Evolutionary conservation across 1,140 invertebrate species (phyloP), one percentile per base, ranked within the genome.

Genomic region (Orchestia grillus): DNA sequence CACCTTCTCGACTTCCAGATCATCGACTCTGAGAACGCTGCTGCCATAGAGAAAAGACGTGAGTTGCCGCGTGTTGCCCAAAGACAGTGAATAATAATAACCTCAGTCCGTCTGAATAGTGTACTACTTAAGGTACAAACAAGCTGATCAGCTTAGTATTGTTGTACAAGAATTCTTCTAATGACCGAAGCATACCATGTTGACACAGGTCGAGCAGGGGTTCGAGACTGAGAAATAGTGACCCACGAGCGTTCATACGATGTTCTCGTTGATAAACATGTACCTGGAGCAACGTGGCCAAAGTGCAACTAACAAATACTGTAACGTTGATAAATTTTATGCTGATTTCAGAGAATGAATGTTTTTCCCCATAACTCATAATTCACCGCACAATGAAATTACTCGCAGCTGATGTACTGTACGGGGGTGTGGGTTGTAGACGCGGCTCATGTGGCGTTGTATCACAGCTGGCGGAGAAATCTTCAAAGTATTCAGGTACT

Each of bases 1-100:
- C 99, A 99, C 97, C 98, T 99, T 43, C 97, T 99, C 8, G 99
- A 99, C 97, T 99, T 99, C 97, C 99, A 99, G 97, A 99, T 99
- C 96, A 97, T 99, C 19, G 98, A 98, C 40, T 97, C 97, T 98
- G 97, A 97, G 23, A 15, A 87, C 42, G 95, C 42, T 94, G 96
- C 92, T 94, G 92, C 92, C 44, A 94, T 94, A 41, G 92, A 45
- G 36, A 94, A 94, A 47, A 94, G 44, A n/a, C 92, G 92, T 94
- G 47, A 94, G 92, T 77, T 77, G 62, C 28, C 36, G 62, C 62
- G 28, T 15, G 62, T 77, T 77, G 11, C 28, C 28, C 28, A 23
- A 36, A 77, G 62, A 77, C 11, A 77, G 28, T 77, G 28, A 19
- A n/a, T n/a, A n/a, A n/a, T n/a, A n/a, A n/a, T n/a, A n/a, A n/a